Evolutionary conservation across 2,888 invertebrate genomes (phyloP), one percentile per base, ranked within the genome.

Genomic region (Lamellibrachia satsuma): DNA sequence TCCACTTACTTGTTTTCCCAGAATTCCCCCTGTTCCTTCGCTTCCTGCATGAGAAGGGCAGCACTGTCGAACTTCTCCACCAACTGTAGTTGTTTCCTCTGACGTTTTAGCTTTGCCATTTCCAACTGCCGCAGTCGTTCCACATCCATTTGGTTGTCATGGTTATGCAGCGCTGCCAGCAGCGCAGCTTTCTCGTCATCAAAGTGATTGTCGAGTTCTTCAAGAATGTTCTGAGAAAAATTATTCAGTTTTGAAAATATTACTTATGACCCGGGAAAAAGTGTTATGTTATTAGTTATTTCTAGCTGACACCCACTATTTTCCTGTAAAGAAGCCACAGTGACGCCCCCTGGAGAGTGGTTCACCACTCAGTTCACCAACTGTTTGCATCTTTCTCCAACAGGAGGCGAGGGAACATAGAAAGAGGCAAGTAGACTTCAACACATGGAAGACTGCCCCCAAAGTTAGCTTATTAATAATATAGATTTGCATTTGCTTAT

Each of bases 161-260:
- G 95, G 90, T 94, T 92, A 15, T 94, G 93, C 57, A 96, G 93
- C 7, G 93, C 92, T 57, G 94, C 93, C 92, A 96, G 93, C 75
- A 96, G 93, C 1, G 94, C 94, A 15, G 93, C 95, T 90, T 95
- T 95, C 94, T 96, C 96, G 90, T 95, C 95, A 90, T 96, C 96
- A 93, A 95, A 95, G 92, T 95, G 95, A 90, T 94, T 93, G 92
- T 95, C 93, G 15, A 96, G 94, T 15, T 95, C 94, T 51, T 95
- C 95, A 27, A 96, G 94, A 60, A 96, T 94, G 93, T 95, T 96
- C 95, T 96, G 93, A 4, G 75, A 75, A 75, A 22, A 22, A 75
- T 3, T 75, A n/a, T n/a, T 22, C 15, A 75, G 15, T 75, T 15
- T 6, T n/a, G 15, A 3, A 75, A 75, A 75, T 22, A 22, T 3